Evolutionary conservation across 2,113 vertebrate species (phyloP), one percentile per base, ranked within the genome.

Genomic region (Thunnus thynnus): DNA sequence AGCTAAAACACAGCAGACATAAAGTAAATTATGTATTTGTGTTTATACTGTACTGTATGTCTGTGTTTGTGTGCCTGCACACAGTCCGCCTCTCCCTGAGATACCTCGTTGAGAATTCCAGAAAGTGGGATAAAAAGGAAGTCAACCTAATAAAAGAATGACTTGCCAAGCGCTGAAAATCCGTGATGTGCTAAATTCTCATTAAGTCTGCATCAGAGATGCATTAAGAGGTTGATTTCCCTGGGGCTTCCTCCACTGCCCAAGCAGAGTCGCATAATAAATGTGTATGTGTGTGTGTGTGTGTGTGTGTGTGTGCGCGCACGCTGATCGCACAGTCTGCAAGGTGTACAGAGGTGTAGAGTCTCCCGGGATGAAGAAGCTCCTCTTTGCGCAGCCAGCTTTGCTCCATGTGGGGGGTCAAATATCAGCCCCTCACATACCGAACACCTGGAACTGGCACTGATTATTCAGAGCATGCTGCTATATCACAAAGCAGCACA

Each of bases 151-250:
- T 93, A 93, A 93, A 92, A 87, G 75, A 91, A 83, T 82, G 80
- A 90, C 84, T 87, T 18, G 47, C 85, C 80, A 80, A 87, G 88
- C 41, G n/a, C 85, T 77, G 84, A 91, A 89, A 93, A 92, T 92
- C 90, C 30, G 62, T 88, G 92, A 94, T 89, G 89, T 93, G 91
- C 90, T 94, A 94, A 94, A 94, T 94, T 94, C 94, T 94, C 92
- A 95, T 94, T 94, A 94, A 94, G 92, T 94, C 88, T 81, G 88
- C 92, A 95, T 94, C 89, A 93, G 90, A 94, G 93, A 91, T 93
- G 92, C 92, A 94, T 94, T 94, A 94, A 94, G 93, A 91, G 89
- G 84, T 89, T 93, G 92, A 95, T 95, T 95, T 95, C 94, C 94
- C 92, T 13, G 61, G 82, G 78, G 80, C 74, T 85, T 65, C 79